Percentiles rank a stretch among this genome's conserved stretches.
phyloP scores from a whole-genome alignment of 2,888 invertebrate genomes.

The Xestia sexstrigata region DNA sequence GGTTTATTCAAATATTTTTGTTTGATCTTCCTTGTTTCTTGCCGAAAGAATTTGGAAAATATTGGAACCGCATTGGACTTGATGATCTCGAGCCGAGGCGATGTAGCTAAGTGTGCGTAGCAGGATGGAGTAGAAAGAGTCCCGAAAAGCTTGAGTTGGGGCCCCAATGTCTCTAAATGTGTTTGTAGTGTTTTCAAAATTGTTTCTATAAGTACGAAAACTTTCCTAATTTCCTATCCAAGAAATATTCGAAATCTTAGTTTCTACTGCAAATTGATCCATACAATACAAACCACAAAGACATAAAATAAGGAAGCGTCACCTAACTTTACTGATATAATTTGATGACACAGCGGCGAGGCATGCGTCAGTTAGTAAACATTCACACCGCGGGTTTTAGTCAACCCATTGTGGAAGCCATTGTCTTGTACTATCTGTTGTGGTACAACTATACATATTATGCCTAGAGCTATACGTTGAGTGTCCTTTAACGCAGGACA shows the following conservation, averaged over 20 bases:
- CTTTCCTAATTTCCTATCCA: background rate
- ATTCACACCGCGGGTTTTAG: conserved; percentile 46
- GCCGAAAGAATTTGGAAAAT: too few relatives aligned
- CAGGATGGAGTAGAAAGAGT: background rate
- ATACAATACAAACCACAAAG: conserved; percentile 17
- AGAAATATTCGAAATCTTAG: background rate
- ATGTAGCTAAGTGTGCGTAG: too few relatives aligned
- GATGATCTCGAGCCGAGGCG: too few relatives aligned
- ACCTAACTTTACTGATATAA: conserved; percentile 28
- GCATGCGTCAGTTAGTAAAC: conserved; percentile 59
- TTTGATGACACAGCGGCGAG: conserved; percentile 48
- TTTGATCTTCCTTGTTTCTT: too few relatives aligned
- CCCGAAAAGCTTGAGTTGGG: background rate
- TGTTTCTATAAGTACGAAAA: background rate
- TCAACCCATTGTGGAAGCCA: conserved; percentile 46
- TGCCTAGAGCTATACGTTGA: conserved; percentile 5
- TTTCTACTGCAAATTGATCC: background rate
- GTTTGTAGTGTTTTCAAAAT: background rate
- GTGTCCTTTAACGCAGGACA: background rate
- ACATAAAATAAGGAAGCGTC: conserved; percentile 31
- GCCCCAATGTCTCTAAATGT: background rate
- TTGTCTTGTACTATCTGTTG: conserved; percentile 48
- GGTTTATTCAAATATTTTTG: too few relatives aligned
- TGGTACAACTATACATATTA: conserved; percentile 15
- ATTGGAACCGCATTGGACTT: too few relatives aligned